Conservation (phyloP, 2,888 invertebrate genomes). For the Diplazon laetatorius region DNA sequence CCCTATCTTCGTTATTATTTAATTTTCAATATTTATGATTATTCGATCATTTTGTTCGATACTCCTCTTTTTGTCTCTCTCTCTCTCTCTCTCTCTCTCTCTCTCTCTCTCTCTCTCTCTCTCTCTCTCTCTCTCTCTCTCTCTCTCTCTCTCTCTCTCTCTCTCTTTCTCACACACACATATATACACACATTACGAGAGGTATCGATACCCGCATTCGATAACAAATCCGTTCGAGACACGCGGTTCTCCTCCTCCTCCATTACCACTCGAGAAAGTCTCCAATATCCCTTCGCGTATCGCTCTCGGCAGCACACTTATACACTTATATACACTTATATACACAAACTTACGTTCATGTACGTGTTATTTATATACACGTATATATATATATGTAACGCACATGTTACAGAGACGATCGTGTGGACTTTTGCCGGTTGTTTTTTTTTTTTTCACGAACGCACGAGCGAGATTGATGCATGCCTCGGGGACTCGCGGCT, state of each 20-base stretch:
- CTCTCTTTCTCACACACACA: neutral
- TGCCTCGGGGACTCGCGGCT: constrained; percentile 63
- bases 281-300: constrained; percentile 44
- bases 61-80: too few species aligned
- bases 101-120: constrained; percentile 20
- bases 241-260: constrained; percentile 80
- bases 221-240: constrained; percentile 71
- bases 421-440: constrained; percentile 8
- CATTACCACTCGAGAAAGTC: constrained; percentile 77
- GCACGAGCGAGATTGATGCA: constrained; percentile 70
- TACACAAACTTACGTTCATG: neutral
- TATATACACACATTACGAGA: constrained; percentile 57
- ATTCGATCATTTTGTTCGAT: constrained; percentile 33
- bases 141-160: neutral
- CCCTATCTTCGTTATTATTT: too few species aligned
- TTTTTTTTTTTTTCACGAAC: neutral
- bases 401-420: too few species aligned
- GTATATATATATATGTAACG: neutral
- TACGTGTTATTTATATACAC: neutral
- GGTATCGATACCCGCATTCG: constrained; percentile 76
- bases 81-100: neutral
- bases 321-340: too few species aligned
- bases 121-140: constrained; percentile 10
- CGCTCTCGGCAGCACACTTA: constrained; percentile 13
- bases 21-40: too few species aligned